These are phyloP conservation scores for Ranitomeya imitator DNA, from an alignment of 2,113 vertebrate genomes.

Conservation along the genomic window DNA sequence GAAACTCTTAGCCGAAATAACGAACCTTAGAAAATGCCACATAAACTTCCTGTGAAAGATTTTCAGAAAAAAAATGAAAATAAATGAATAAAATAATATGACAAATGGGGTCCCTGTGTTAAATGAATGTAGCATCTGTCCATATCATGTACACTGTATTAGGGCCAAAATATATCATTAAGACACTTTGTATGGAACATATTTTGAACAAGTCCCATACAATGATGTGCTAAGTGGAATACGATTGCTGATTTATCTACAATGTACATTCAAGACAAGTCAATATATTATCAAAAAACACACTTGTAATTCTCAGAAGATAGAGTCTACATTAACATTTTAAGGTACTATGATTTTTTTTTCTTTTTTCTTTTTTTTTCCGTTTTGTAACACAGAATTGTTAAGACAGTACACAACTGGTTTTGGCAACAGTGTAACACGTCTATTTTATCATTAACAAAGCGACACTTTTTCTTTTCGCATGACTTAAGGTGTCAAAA, in stretches of 20 bases:
- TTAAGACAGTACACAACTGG: constrained; percentile 39
- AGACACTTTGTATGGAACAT: constrained; percentile 44
- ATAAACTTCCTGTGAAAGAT: constrained; percentile 17
- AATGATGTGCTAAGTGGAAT: constrained; percentile 44
- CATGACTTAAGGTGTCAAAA: constrained; percentile 46
- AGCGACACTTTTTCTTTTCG: constrained; percentile 29
- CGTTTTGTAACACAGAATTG: constrained; percentile 37
- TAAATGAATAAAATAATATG: background rate
- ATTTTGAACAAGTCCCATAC: constrained; percentile 37
- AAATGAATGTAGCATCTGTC: constrained; percentile 10
- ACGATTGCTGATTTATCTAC: constrained; percentile 37
- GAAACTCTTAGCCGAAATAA: constrained; percentile 41
- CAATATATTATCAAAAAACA: constrained; percentile 45
- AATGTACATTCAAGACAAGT: constrained; percentile 47
- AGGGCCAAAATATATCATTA: constrained; percentile 36
- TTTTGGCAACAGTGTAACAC: constrained; percentile 53
- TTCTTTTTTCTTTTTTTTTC: background rate
- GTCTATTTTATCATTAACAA: constrained; percentile 33
- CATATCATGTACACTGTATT: constrained; percentile 26
- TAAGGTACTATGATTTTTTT: constrained; percentile 30
- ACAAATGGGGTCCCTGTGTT: constrained; percentile 37
- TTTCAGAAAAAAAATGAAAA: background rate
- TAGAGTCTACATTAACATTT: constrained; percentile 38
- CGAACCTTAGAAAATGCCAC: constrained; percentile 41
- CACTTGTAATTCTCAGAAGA: constrained; percentile 45